These are phyloP conservation scores for Paraplagusia blochii DNA, from an alignment of 2,113 vertebrate genomes.

Conservation along the genomic window DNA sequence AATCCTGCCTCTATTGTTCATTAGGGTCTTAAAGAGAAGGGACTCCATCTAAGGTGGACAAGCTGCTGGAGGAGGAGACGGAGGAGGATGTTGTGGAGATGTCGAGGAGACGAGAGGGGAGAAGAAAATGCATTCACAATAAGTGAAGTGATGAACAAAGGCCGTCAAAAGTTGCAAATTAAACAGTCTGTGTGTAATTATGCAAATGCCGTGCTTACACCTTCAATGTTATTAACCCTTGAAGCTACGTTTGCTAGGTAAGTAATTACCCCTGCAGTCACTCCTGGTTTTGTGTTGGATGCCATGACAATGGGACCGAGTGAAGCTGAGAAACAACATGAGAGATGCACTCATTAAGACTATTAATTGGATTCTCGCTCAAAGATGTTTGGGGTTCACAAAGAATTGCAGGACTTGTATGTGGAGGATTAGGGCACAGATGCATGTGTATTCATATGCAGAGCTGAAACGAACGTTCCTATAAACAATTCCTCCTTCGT, in stretches of 20 bases:
- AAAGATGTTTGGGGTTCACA: constrained; percentile 62
- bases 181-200: constrained; percentile 78
- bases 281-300: constrained; percentile 66
- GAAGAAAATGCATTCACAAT: constrained; percentile 64
- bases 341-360: constrained; percentile 73
- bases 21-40: constrained; percentile 73
- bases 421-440: constrained; percentile 40
- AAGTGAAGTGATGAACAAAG: constrained; percentile 67
- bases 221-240: constrained; percentile 79
- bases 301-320: constrained; percentile 63
- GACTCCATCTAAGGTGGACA: constrained; percentile 65
- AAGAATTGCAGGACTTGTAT: constrained; percentile 37
- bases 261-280: constrained; percentile 76
- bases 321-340: constrained; percentile 63
- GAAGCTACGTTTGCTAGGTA: constrained; percentile 72
- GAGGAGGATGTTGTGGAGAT: constrained; percentile 61
- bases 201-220: constrained; percentile 78
- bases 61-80: constrained; percentile 37
- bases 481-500: not conserved
- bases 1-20: constrained; percentile 84
- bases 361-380: constrained; percentile 71
- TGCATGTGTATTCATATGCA: constrained; percentile 34
- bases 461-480: constrained; percentile 29
- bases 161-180: constrained; percentile 77
- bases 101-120: constrained; percentile 11